Percentiles rank a stretch among this genome's conserved stretches.
Evolutionary conservation across 2,113 vertebrate species (phyloP).

Genomic region (Microcebus tavaratra): DNA sequence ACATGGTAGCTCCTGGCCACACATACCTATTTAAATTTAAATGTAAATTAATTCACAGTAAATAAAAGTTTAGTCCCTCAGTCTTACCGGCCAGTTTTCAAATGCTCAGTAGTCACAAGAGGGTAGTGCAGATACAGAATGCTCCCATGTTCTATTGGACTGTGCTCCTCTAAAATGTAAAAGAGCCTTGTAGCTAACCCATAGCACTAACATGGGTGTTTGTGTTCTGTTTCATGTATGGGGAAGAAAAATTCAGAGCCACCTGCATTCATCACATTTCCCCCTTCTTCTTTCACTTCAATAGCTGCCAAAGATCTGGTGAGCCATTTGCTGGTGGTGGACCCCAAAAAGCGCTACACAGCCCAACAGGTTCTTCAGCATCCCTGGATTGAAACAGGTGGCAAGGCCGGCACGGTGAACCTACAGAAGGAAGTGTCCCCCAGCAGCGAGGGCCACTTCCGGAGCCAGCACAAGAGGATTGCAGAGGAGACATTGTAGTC

Average conservation of each 20-base stretch:
- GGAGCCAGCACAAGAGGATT: constrained; percentile 75
- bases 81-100: neutral
- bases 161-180: neutral
- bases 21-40: neutral
- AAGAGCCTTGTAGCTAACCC: neutral
- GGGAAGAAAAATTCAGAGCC: neutral
- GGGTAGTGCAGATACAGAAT: accelerated
- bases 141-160: neutral
- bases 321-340: constrained; percentile 90
- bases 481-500: constrained; percentile 48
- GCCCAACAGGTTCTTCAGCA: constrained; percentile 92
- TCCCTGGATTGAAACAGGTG: constrained; percentile 90
- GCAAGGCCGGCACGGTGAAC: constrained; percentile 76
- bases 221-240: neutral
- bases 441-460: constrained; percentile 78
- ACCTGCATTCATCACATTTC: neutral
- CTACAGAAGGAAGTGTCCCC: constrained; percentile 85
- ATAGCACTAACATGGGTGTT: accelerated
- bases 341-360: constrained; percentile 91
- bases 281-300: neutral
- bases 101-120: accelerated
- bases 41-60: neutral
- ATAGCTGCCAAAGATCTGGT: constrained; percentile 92
- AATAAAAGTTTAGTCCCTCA: neutral
- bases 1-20: accelerated